phyloP scores from a whole-genome alignment of 1,140 invertebrate genomes.

The Anastatus disparis region DNA sequence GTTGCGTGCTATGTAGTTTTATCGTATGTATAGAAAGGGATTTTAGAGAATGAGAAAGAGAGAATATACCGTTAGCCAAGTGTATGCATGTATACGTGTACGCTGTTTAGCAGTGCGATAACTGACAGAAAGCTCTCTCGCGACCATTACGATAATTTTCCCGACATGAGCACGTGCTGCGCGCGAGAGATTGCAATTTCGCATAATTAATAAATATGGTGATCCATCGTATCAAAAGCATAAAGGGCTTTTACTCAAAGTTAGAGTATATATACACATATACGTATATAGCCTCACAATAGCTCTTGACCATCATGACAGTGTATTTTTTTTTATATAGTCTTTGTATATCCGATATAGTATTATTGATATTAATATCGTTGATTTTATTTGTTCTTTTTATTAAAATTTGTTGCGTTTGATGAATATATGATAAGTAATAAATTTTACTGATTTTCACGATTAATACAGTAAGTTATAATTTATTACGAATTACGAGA shows the following conservation, averaged over 20 bases:
- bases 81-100: not conserved
- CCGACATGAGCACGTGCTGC: slow-evolving; percentile 13
- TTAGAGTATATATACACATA: not conserved
- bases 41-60: no score
- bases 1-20: slow-evolving; percentile 31
- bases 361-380: not conserved
- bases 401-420: not conserved
- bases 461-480: no score
- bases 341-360: not conserved
- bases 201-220: slow-evolving; percentile 36
- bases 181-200: slow-evolving; percentile 9
- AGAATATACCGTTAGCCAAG: no score
- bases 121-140: slow-evolving; percentile 23
- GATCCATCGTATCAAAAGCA: slow-evolving; percentile 4
- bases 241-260: not conserved
- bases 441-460: no score
- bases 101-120: slow-evolving; percentile 16
- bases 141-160: slow-evolving; percentile 39
- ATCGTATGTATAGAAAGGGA: not conserved
- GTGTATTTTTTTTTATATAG: not conserved
- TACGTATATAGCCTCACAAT: not conserved
- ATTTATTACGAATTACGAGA: no score
- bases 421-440: no score
- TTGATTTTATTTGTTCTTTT: not conserved
- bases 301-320: not conserved